Evolutionary conservation across 1,140 invertebrate species (phyloP), one percentile per base, ranked within the genome.

Genomic region (Drosophila prosaltans): DNA sequence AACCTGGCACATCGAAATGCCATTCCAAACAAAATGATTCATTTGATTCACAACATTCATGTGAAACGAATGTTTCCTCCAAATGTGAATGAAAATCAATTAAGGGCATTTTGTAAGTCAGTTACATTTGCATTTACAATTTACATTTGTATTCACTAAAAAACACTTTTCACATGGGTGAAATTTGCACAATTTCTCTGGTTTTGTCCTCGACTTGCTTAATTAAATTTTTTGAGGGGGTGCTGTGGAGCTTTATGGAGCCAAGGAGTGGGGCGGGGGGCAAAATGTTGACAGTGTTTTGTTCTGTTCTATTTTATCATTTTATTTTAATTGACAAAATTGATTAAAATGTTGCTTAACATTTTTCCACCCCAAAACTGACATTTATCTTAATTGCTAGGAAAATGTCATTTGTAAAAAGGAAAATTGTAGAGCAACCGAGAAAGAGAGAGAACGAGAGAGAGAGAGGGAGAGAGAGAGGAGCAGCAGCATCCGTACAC

Each of bases 311-410:
- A 30, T 9, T 45, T n/a, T 36, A n/a, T 62, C 72, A 71, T 79
- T 82, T 68, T 65, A 39, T 77, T 83, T 77, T 86, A 88, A 86
- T 86, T 86, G 83, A 88, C 77, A 71, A 86, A 86, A 86, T 86
- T 86, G 83, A 86, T 88, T 86, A 89, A 86, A 86, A 88, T 88
- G 79, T 86, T 82, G 69, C 82, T 88, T 77, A 80, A 82, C 79
- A 80, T 88, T 78, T 80, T 85, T 69, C 66, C 51, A 57, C 69
- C 66, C 51, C 60, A 69, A 86, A 78, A 83, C 76, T 83, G 83
- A 86, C 76, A 86, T 86, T 88, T 86, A 88, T 88, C 83, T 86
- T 86, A 86, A 86, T 86, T 83, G 83, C 68, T 65, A 69, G 64
- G 54, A 55, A 74, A 78, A 78, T 78, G 65, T 64, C 59, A 59